A percentile compares a stretch with the other conserved stretches of the same genome.
Evolutionary conservation across 2,113 vertebrate genomes (phyloP).

Genomic region (Bufo bufo): DNA sequence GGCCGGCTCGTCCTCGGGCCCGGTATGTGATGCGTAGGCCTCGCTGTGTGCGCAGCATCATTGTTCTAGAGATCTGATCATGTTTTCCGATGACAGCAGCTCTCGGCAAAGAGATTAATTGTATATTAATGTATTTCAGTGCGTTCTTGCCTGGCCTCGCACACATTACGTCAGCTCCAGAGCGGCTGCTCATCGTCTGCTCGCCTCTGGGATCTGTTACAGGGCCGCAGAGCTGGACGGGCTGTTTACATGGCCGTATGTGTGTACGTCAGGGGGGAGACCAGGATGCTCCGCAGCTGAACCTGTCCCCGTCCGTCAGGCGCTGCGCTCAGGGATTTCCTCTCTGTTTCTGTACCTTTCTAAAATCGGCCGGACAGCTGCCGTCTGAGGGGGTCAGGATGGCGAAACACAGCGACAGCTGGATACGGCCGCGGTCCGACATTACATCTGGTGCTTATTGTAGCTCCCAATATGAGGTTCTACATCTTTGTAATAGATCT

Average conservation of each 20-base stretch:
- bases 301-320: constrained; percentile 12
- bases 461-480: no score
- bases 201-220: background rate
- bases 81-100: background rate
- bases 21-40: background rate
- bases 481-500: no score
- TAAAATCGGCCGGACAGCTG: constrained; percentile 12
- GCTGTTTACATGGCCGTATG: background rate
- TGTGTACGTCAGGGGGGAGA: background rate
- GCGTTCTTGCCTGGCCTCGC: background rate
- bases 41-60: background rate
- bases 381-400: background rate
- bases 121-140: background rate
- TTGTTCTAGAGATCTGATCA: background rate
- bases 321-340: background rate
- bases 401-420: constrained; percentile 8
- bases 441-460: no score
- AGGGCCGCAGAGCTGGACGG: background rate
- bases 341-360: constrained; percentile 34
- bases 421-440: background rate
- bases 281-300: background rate
- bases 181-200: constrained; percentile 9
- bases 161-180: background rate
- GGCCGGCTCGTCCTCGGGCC: background rate
- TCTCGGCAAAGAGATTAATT: background rate